A percentile compares a stretch with the other conserved stretches of the same genome.
Conservation (phyloP, 2,797 vertebrate species). For the Falco berigora region DNA sequence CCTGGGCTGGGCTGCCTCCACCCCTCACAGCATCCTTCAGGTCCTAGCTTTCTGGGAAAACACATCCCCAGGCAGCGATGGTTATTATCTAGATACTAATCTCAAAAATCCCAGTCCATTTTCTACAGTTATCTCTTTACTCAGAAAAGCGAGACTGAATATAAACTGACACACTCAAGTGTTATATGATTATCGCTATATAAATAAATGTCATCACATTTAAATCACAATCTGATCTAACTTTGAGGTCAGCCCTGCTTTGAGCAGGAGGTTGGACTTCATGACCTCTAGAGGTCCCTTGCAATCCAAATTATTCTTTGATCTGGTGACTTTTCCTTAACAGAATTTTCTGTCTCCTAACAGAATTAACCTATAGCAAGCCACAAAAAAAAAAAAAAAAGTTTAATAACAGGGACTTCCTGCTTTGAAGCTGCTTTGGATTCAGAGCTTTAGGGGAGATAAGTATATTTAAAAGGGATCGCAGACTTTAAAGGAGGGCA, state of each 20-base stretch:
- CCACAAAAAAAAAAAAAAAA: background rate
- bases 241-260: background rate
- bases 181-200: background rate
- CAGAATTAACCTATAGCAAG: background rate
- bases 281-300: background rate
- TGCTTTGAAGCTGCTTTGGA: background rate
- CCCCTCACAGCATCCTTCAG: background rate
- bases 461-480: background rate
- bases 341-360: background rate
- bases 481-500: background rate
- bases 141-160: background rate
- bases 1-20: background rate
- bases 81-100: background rate
- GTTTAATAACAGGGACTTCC: background rate
- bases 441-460: background rate
- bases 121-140: background rate
- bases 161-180: background rate
- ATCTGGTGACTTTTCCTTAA: background rate
- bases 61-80: background rate
- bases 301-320: background rate
- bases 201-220: background rate
- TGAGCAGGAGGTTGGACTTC: background rate
- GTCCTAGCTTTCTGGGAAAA: background rate
- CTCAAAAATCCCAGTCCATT: background rate
- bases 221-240: background rate